Evolutionary conservation across 2,888 invertebrate species (phyloP).

Genomic region (Drosophila maculinotata): DNA sequence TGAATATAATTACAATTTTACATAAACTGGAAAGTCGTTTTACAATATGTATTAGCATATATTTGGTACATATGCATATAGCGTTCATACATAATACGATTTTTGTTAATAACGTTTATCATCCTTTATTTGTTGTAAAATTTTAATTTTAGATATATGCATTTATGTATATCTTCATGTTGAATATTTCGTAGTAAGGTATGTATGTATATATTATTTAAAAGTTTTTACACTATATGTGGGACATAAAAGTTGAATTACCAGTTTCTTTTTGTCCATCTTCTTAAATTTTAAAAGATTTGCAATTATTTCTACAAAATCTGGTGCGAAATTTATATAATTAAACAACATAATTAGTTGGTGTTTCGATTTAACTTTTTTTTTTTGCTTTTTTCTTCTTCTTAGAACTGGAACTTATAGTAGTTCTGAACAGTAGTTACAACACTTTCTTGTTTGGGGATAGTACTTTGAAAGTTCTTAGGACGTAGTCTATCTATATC

Average conservation of each 20-base stretch:
- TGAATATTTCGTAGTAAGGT: constrained; percentile 45
- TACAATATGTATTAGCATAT: constrained; percentile 54
- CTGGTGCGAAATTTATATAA: constrained; percentile 47
- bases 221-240: constrained; percentile 45
- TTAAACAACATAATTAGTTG: constrained; percentile 47
- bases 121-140: constrained; percentile 52
- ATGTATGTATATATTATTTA: constrained; percentile 40
- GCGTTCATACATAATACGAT: constrained; percentile 54
- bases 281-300: constrained; percentile 9
- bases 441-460: constrained; percentile 12
- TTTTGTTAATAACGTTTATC: constrained; percentile 36
- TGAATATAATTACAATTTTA: constrained; percentile 82
- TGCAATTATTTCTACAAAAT: constrained; percentile 23
- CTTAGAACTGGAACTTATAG: constrained; percentile 12
- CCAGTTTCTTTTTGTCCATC: constrained; percentile 38
- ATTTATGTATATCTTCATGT: constrained; percentile 33
- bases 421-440: constrained; percentile 5
- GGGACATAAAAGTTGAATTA: constrained; percentile 56
- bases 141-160: constrained; percentile 45
- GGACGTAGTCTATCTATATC: constrained; percentile 34
- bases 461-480: constrained; percentile 43
- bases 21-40: constrained; percentile 81
- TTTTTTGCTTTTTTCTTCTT: not conserved
- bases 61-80: constrained; percentile 35
- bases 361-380: constrained; percentile 37